Percentiles rank a stretch among this genome's conserved stretches.
Conservation (phyloP, 2,113 vertebrate genomes). For the Rhombomys opimus region DNA sequence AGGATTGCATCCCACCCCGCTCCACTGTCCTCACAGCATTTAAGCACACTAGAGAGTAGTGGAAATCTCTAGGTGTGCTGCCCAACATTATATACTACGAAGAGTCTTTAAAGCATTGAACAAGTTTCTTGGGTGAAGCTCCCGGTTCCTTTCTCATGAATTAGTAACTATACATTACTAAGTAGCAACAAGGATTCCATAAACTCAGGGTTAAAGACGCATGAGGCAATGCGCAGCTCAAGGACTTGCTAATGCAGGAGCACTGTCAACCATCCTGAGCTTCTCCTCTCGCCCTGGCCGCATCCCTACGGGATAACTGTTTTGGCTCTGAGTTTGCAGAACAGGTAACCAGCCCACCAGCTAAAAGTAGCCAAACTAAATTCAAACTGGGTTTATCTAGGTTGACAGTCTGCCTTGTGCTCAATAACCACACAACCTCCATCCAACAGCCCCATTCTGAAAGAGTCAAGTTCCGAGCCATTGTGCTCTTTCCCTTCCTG, state of each 20-base stretch:
- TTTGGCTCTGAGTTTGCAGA: neutral
- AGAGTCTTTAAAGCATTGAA: neutral
- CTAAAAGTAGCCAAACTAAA: neutral
- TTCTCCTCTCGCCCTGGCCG: neutral
- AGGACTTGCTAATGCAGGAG: neutral
- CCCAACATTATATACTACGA: neutral
- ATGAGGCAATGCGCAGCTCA: neutral
- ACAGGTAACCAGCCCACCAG: neutral
- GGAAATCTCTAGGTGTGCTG: accelerated
- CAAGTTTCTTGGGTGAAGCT: neutral
- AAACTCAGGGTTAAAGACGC: neutral
- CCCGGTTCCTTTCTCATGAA: neutral
- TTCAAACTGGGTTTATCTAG: neutral
- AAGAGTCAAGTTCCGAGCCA: neutral
- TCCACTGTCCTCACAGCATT: neutral
- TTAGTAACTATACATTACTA: neutral
- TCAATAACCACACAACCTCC: neutral
- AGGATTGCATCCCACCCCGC: neutral
- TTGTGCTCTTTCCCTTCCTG: neutral
- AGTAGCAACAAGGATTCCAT: neutral
- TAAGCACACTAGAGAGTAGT: neutral
- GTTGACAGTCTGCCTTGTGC: neutral
- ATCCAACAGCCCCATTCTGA: too few species aligned
- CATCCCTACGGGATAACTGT: neutral
- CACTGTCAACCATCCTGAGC: neutral